A percentile compares a stretch with the other conserved stretches of the same genome.
Conservation (phyloP, 2,888 invertebrate species). For the Gnatocerus cornutus region DNA sequence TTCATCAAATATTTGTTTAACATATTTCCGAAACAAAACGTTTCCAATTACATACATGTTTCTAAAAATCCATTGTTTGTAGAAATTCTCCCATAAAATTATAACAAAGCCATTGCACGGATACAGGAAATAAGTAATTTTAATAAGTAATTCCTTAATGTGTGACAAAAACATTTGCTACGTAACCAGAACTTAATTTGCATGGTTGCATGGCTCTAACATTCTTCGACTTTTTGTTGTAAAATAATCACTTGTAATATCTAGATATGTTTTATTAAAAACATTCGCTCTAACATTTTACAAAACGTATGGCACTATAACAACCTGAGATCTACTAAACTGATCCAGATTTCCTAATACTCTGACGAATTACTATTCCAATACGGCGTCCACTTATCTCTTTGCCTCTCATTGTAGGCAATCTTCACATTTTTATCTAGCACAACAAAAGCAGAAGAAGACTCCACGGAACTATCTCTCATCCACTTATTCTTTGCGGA, state of each 20-base stretch:
- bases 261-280: constrained; percentile 23
- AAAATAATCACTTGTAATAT: not conserved
- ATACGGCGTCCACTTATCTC: constrained; percentile 53
- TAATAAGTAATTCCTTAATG: too few species aligned
- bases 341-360: constrained; percentile 19
- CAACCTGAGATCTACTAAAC: constrained; percentile 44
- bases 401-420: constrained; percentile 50
- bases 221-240: too few species aligned
- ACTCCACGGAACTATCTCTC: constrained; percentile 48
- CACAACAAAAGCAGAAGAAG: constrained; percentile 60
- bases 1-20: too few species aligned
- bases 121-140: too few species aligned
- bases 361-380: constrained; percentile 45
- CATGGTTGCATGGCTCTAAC: too few species aligned
- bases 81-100: too few species aligned
- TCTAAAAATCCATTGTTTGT: too few species aligned
- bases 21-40: too few species aligned
- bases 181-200: too few species aligned
- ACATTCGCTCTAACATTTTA: constrained; percentile 26
- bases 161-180: too few species aligned
- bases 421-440: constrained; percentile 57
- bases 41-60: too few species aligned
- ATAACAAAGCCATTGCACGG: too few species aligned
- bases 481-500: constrained; percentile 48
- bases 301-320: constrained; percentile 45